Conservation (phyloP, 2,888 invertebrate species). For the Pollenia griseotomentosa region DNA sequence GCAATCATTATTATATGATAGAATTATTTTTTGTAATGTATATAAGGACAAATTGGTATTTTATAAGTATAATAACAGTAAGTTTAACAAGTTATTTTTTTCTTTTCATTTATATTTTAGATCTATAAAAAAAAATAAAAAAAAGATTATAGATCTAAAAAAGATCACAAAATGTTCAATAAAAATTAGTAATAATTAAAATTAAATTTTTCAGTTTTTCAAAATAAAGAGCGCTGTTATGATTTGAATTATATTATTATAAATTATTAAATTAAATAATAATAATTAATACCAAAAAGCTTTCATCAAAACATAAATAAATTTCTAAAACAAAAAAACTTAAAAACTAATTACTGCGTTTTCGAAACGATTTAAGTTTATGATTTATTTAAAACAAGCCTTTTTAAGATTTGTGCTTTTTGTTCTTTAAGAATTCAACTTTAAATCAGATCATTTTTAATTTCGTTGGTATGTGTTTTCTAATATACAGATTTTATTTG, state of each 20-base stretch:
- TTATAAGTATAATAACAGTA: slow-evolving; percentile 57
- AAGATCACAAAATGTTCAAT: slow-evolving; percentile 67
- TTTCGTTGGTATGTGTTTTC: slow-evolving; percentile 71
- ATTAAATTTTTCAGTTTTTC: slow-evolving; percentile 7
- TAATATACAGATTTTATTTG: slow-evolving; percentile 34
- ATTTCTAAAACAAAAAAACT: slow-evolving; percentile 21
- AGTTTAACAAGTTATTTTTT: slow-evolving; percentile 59
- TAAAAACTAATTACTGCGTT: slow-evolving; percentile 75
- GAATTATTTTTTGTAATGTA: slow-evolving; percentile 30
- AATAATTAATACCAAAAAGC: slow-evolving; percentile 23
- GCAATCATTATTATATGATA: slow-evolving; percentile 35
- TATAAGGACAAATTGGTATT: slow-evolving; percentile 65
- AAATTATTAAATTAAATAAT: slow-evolving; percentile 1
- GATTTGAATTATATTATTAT: slow-evolving; percentile 3
- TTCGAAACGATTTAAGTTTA: slow-evolving; percentile 32
- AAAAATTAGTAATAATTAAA: slow-evolving; percentile 2
- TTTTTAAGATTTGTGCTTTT: slow-evolving; percentile 68
- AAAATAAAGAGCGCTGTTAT: slow-evolving; percentile 48
- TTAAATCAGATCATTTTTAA: slow-evolving; percentile 43
- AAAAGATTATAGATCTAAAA: slow-evolving; percentile 51
- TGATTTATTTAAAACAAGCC: slow-evolving; percentile 50
- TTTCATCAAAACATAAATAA: slow-evolving; percentile 3
- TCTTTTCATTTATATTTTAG: slow-evolving; percentile 45
- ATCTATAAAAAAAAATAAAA: slow-evolving; percentile 57
- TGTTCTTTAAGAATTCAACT: slow-evolving; percentile 60